A percentile compares a stretch with the other conserved stretches of the same genome.
These are phyloP conservation scores for Psilopogon haemacephalus DNA, from an alignment of 2,113 vertebrate genomes.

Conservation along the genomic window DNA sequence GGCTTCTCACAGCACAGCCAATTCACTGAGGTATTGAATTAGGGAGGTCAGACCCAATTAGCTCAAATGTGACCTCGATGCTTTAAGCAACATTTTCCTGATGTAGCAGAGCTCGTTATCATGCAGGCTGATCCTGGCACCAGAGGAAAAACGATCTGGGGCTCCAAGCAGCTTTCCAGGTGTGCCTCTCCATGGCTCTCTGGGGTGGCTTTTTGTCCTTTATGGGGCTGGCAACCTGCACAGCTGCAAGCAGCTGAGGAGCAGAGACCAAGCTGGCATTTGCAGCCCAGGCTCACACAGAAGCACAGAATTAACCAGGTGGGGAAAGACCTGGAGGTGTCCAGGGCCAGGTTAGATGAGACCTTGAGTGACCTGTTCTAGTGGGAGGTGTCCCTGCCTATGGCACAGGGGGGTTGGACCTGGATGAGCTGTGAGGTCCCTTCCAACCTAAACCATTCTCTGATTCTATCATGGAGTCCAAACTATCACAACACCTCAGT, in stretches of 20 bases:
- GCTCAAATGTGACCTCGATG: neutral
- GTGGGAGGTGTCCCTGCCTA: too few species aligned
- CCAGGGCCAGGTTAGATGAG: too few species aligned
- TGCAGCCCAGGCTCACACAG: neutral
- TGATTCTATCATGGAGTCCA: too few species aligned
- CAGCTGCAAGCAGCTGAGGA: neutral
- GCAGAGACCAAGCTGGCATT: neutral
- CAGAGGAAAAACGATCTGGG: neutral
- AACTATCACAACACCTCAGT: too few species aligned
- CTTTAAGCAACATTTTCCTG: neutral
- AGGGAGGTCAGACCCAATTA: slow-evolving; percentile 11
- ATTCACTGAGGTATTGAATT: slow-evolving; percentile 19
- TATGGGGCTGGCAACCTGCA: neutral
- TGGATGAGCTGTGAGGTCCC: too few species aligned
- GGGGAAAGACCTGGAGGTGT: too few species aligned
- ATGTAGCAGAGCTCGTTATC: neutral
- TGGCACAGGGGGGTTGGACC: too few species aligned
- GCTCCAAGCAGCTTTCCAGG: neutral
- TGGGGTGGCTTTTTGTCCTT: neutral
- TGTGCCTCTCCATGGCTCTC: neutral
- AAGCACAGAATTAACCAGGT: too few species aligned
- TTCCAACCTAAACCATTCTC: too few species aligned
- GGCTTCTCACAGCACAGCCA: rapidly evolving
- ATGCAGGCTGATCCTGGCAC: neutral
- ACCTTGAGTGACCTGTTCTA: too few species aligned